Base-by-base conservation (phyloP, 2,797 vertebrate genomes). In the Dendrocincla tyrannina region DNA sequence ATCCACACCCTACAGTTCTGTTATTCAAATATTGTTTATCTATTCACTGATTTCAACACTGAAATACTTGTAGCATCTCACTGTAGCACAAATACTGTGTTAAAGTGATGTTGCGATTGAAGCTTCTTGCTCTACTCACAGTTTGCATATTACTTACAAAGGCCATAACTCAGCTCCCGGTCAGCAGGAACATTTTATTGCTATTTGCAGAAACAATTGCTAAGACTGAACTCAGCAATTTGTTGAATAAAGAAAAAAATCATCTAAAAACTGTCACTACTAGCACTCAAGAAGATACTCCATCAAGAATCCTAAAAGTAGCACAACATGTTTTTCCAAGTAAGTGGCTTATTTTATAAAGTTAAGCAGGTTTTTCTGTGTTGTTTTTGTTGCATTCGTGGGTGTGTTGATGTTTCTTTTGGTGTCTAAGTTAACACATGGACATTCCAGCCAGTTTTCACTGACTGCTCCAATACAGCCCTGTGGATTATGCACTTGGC, bases 401-500 rank as follows among this genome's bases (percentile, higher is more conserved):
- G 30, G 32, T 80, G n/a, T 27, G 39, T 46, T 88, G 83, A 50
- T 83, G 46, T 86, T 91, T 92, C 78, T 84, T 59, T 89, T 68
- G 42, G 62, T 91, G 56, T 88, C 81, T 95, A 84, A 85, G 90
- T 95, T 90, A 97, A 87, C 64, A 78, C 72, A 76, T 44, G 46
- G 46, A 41, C 60, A 89, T 95, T 96, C 83, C 68, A 94, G 68
- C 6, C 86, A 89, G 56, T 86, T 97, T 94, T 95, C 93, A 93
- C 72, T 64, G 78, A 94, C 66, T 82, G 56, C 33, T 91, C 35
- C 1, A 0, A 0, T 82, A 89, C 39, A 93, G 68, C 72, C 59
- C 69, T 37, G 37, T 69, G 81, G 89, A 91, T 96, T 95, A 93
- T 52, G 41, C 20, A 41, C 44, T 95, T 97, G 95, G 97, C 89